These are phyloP conservation scores for Achatina immaculata DNA, from an alignment of 1,140 invertebrate species.

Conservation along the genomic window DNA sequence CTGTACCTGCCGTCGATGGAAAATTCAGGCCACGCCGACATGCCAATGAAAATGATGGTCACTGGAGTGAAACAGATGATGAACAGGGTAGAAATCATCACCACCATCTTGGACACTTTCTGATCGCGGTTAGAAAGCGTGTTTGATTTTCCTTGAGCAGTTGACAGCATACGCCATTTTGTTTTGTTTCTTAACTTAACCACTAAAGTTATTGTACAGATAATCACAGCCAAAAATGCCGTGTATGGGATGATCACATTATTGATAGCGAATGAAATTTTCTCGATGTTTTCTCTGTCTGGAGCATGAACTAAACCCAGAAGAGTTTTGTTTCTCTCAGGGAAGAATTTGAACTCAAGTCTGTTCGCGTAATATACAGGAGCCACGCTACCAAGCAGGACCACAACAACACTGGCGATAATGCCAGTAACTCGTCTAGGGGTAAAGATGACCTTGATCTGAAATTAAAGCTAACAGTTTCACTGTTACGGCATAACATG, in stretches of 20 bases:
- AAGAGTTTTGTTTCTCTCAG: not conserved
- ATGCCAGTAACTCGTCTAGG: not conserved
- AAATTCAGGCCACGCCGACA: not conserved
- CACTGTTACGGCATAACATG: too few species aligned
- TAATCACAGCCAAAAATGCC: not conserved
- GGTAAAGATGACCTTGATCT: slow-evolving; percentile 1
- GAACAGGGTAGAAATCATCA: slow-evolving; percentile 15
- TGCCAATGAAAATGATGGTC: slow-evolving; percentile 2
- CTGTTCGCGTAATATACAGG: not conserved
- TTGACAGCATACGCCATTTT: not conserved
- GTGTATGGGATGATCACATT: not conserved
- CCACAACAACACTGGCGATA: not conserved
- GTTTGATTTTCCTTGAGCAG: not conserved
- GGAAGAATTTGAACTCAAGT: not conserved
- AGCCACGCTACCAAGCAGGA: not conserved
- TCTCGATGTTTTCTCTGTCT: not conserved
- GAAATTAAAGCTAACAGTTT: not conserved
- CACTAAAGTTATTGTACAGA: slow-evolving; percentile 1
- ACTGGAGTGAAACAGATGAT: slow-evolving; percentile 14
- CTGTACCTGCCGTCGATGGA: not conserved
- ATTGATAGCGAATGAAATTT: slow-evolving; percentile 8
- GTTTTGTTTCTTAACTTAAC: slow-evolving; percentile 18
- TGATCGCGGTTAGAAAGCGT: not conserved
- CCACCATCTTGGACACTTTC: not conserved
- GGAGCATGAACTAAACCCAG: not conserved